Percentiles rank a stretch among this genome's conserved stretches.
phyloP scores from a whole-genome alignment of 2,888 invertebrate species.

The Patella caerulea region DNA sequence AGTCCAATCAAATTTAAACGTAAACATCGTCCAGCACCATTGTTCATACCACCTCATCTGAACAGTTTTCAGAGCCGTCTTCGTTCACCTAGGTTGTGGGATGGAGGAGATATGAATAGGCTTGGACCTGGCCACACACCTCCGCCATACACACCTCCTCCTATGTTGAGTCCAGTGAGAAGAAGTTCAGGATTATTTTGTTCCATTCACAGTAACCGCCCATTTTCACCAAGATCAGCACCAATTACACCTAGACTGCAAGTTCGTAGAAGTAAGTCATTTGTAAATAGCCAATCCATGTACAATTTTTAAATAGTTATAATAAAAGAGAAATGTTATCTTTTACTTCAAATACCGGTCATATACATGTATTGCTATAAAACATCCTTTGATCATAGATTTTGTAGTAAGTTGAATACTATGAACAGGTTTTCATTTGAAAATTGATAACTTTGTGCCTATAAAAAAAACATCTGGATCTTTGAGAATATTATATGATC shows the following conservation, averaged over 20 bases:
- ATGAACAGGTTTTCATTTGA: no score
- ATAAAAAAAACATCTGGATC: no score
- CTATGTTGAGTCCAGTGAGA: conserved; percentile 92
- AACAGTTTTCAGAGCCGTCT: conserved; percentile 75
- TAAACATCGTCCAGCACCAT: conserved; percentile 71
- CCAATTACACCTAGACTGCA: conserved; percentile 59
- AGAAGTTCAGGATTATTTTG: conserved; percentile 88
- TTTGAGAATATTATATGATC: no score
- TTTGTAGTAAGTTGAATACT: no score
- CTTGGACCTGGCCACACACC: conserved; percentile 66
- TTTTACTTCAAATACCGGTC: no score
- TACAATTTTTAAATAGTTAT: no score
- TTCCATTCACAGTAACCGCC: conserved; percentile 61
- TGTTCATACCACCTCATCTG: conserved; percentile 72
- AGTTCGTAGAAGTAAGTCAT: conserved; percentile 25
- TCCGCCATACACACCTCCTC: conserved; percentile 90
- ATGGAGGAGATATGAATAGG: conserved; percentile 40
- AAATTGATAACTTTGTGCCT: no score
- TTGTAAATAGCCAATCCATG: no score
- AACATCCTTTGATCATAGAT: no score
- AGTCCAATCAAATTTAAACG: conserved; percentile 65
- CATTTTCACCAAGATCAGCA: conserved; percentile 66
- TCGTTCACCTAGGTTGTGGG: conserved; percentile 72
- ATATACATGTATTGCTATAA: no score
- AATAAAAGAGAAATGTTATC: no score